phyloP scores from a whole-genome alignment of 2,797 vertebrate species.

The Sparidentex hasta region DNA sequence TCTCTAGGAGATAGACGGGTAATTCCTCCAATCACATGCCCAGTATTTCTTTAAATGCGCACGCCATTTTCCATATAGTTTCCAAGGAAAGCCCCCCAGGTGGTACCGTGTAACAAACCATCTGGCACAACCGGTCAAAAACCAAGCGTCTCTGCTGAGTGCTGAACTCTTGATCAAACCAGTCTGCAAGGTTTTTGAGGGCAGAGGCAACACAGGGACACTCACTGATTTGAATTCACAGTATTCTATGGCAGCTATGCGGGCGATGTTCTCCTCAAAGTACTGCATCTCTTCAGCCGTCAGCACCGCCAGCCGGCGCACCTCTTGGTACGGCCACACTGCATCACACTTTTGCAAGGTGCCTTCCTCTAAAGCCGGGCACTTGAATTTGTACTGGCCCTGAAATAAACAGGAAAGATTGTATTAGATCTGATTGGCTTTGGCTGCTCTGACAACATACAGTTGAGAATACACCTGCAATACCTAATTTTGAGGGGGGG shows the following conservation, averaged over 20 bases:
- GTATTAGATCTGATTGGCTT: not conserved
- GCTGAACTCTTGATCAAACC: not conserved
- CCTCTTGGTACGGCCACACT: constrained; percentile 78
- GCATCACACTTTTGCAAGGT: constrained; percentile 50
- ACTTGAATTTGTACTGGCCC: constrained; percentile 79
- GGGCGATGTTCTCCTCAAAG: constrained; percentile 80
- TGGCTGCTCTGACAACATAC: not conserved
- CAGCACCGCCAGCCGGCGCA: constrained; percentile 79
- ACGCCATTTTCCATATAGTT: too few relatives aligned
- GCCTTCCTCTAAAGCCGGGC: constrained; percentile 67
- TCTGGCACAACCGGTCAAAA: too few relatives aligned
- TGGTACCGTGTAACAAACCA: too few relatives aligned
- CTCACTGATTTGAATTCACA: constrained; percentile 80
- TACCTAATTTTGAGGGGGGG: not conserved
- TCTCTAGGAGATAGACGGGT: too few relatives aligned
- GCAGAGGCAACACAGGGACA: not conserved
- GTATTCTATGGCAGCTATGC: constrained; percentile 69
- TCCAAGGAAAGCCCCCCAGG: too few relatives aligned
- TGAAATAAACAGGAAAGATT: constrained; percentile 39
- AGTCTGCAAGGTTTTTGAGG: not conserved
- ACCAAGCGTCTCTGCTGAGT: not conserved
- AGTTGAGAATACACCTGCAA: not conserved
- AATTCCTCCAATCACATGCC: too few relatives aligned
- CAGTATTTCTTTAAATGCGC: too few relatives aligned
- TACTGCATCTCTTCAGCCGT: constrained; percentile 76